Percentiles rank a stretch among this genome's conserved stretches.
Conservation (phyloP, 1,140 invertebrate genomes). For the Agraylea sexmaculata region DNA sequence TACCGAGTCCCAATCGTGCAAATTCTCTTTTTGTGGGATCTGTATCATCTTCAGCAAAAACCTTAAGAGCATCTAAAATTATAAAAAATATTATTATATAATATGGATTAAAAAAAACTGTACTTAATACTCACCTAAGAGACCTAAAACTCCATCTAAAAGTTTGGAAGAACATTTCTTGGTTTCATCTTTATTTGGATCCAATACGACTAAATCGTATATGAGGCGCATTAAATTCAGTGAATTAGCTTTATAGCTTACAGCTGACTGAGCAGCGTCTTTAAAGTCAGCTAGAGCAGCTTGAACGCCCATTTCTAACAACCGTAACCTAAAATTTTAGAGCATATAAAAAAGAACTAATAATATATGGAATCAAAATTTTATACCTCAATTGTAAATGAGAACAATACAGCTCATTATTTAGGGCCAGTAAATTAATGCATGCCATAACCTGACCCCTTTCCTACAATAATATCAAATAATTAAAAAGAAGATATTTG, state of each 20-base stretch:
- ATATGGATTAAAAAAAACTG: too few species aligned
- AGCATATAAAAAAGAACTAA: background rate
- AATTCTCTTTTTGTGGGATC: constrained; percentile 14
- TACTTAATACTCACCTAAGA: constrained; percentile 30
- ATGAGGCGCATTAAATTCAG: constrained; percentile 45
- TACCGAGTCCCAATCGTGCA: constrained; percentile 15
- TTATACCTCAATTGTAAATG: constrained; percentile 37
- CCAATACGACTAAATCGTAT: constrained; percentile 46
- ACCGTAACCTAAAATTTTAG: constrained; percentile 33
- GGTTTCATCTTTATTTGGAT: constrained; percentile 38
- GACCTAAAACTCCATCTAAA: constrained; percentile 43
- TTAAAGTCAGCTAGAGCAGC: constrained; percentile 45
- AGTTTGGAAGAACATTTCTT: constrained; percentile 43
- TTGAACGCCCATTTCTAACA: constrained; percentile 50
- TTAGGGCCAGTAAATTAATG: constrained; percentile 46
- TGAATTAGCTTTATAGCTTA: constrained; percentile 41
- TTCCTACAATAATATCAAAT: constrained; percentile 29
- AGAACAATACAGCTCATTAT: constrained; percentile 45
- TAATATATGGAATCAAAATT: constrained; percentile 2
- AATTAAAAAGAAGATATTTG: constrained; percentile 7
- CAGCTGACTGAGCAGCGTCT: constrained; percentile 32
- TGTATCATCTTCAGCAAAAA: constrained; percentile 15
- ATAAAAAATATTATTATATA: background rate
- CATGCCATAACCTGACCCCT: constrained; percentile 49
- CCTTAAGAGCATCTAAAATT: constrained; percentile 17